Evolutionary conservation across 2,113 vertebrate genomes (phyloP), one percentile per base, ranked within the genome.

Genomic region (Hydropotes inermis): DNA sequence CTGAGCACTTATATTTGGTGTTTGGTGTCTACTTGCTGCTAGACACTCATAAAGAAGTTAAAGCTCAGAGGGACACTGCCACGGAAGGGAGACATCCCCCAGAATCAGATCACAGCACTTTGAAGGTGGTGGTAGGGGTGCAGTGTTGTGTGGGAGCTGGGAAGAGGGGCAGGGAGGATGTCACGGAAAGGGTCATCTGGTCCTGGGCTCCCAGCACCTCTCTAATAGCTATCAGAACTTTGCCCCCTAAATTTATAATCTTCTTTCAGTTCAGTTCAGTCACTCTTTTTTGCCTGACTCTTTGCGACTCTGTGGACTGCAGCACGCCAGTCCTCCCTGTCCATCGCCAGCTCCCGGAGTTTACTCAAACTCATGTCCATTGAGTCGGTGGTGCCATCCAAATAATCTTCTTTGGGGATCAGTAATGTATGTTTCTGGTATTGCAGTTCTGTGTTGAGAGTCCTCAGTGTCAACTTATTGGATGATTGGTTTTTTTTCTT

Each of bases 161-260:
- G 39, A 25, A 81, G 54, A 14, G 17, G 64, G 36, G 17, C 54
- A 0, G 0, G 61, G 16, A 16, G 23, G 30, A 30, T 1, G 4
- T 81, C 36, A 27, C 1, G 0, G 14, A 2, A 61, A 17, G 3
- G 30, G n/a, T 16, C 4, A 0, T 58, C 7, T 9, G 89, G 61
- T 39, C 50, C 16, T 0, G 0, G 0, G 1, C 10, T 7, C 9
- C 30, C 25, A 1, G 33, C 11, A 0, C 94, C 92, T 86, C 25
- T 52, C 25, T 6, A 11, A 30, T 0, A 30, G 33, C 21, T 16
- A 11, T 6, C 43, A n/a, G 7, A 13, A 12, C 36, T 30, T 39
- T 28, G 3, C 6, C 28, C 11, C 16, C 7, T 54, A 6, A 14
- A 6, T 76, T 16, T 27, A 4, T 7, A 5, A 23, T 70, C 67